Evolutionary conservation across 2,113 vertebrate species (phyloP), one percentile per base, ranked within the genome.

Genomic region (Ailuropoda melanoleuca): DNA sequence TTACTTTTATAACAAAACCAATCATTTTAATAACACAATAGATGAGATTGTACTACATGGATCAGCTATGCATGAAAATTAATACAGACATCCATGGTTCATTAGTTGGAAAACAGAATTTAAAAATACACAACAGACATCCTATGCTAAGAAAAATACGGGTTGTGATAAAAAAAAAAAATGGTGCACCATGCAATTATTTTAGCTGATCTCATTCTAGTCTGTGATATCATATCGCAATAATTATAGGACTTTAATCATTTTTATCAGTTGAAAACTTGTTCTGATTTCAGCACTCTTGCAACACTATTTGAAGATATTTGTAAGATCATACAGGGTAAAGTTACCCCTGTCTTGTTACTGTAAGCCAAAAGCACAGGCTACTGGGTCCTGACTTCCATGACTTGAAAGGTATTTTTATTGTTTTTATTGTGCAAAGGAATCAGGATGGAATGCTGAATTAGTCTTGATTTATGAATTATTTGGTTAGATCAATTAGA

Each of bases 401-500:
- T 19, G 86, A 66, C 6, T 48, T 83, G 82, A 43, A 12, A 75
- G 2, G 6, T 24, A 1, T 37, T 85, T n/a, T 70, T 46, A 39
- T 43, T 56, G 1, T 60, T 83, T 50, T 70, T 60, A 39, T 46
- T 92, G 21, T 60, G 1, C 8, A 1, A 70, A 78, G 55, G 82
- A 86, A 43, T 0, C 23, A 1, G 7, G 46, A 23, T 18, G 24
- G 19, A 88, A 87, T 72, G 31, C 2, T 86, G 48, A 26, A 46
- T 46, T 93, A 10, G n/a, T 62, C 53, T 89, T 89, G 37, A 81
- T 19, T 90, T 80, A 92, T 53, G 26, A 90, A 84, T 86, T n/a
- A 60, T 86, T 93, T 77, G 82, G 2, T 24, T 24, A 89, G 7
- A 58, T 1, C 48, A 82, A 85, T 83, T 26, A 87, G 34, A 77